phyloP scores from a whole-genome alignment of 2,888 invertebrate genomes.

The Clivina fossor region DNA sequence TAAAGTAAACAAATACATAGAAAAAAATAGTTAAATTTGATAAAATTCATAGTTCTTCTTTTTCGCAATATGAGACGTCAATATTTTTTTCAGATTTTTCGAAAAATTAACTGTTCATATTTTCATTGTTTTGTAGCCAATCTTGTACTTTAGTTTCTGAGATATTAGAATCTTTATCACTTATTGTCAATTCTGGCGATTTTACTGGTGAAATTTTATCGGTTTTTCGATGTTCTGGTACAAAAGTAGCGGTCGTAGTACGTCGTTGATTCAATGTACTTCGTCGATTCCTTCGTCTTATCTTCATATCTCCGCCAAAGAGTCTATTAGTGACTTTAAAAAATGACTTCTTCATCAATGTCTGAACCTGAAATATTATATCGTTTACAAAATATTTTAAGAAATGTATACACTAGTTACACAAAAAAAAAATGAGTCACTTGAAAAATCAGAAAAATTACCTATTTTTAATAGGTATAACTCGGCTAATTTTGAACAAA shows the following conservation, averaged over 20 bases:
- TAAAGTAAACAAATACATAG: no score
- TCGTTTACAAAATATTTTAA: not conserved
- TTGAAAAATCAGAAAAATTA: no score
- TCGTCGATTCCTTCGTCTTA: no score
- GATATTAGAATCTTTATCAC: slow-evolving; percentile 9
- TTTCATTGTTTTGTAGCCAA: slow-evolving; percentile 21
- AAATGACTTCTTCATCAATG: slow-evolving; percentile 8
- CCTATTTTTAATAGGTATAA: no score
- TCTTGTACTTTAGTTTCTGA: slow-evolving; percentile 6
- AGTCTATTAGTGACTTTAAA: not conserved
- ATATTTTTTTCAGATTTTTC: no score
- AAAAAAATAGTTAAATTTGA: no score
- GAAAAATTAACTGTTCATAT: no score
- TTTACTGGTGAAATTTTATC: not conserved
- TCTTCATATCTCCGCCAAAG: no score
- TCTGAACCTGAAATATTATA: slow-evolving; percentile 22
- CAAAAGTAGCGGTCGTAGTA: slow-evolving; percentile 23
- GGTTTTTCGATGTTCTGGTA: slow-evolving; percentile 6
- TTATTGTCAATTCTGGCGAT: not conserved
- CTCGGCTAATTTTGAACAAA: no score
- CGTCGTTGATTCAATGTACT: slow-evolving; percentile 15
- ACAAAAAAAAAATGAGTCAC: not conserved
- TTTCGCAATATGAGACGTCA: no score
- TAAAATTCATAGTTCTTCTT: no score
- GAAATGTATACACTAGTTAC: not conserved